These are phyloP conservation scores for Arenaria interpres DNA, from an alignment of 2,113 vertebrate genomes.

Conservation along the genomic window DNA sequence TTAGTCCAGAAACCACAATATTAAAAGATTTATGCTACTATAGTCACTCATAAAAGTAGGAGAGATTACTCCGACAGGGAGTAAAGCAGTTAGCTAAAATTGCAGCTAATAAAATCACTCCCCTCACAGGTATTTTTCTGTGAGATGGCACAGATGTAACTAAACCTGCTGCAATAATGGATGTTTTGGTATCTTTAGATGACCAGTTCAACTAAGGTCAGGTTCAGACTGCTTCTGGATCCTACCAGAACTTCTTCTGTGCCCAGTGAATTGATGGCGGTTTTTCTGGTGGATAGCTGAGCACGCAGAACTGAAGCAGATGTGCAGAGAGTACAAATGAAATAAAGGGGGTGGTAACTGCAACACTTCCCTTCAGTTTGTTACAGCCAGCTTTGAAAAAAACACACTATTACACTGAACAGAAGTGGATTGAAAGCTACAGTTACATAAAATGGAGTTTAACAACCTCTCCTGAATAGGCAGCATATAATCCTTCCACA, in stretches of 20 bases:
- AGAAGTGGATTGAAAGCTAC: not conserved
- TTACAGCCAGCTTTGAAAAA: not conserved
- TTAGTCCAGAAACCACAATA: not conserved
- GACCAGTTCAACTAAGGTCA: not conserved
- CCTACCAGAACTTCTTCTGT: not conserved
- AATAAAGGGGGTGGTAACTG: not conserved
- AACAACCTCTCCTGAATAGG: not conserved
- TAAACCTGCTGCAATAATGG: not conserved
- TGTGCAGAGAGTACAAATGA: not conserved
- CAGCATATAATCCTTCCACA: not conserved
- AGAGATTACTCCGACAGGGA: not conserved
- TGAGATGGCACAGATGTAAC: not conserved
- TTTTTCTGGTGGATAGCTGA: not conserved
- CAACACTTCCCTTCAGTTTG: not conserved
- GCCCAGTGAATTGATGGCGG: not conserved
- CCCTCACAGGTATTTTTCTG: not conserved
- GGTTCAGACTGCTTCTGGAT: not conserved
- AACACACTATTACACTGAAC: not conserved
- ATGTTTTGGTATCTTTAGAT: not conserved
- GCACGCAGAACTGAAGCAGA: not conserved
- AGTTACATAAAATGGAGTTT: not conserved
- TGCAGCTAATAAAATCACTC: not conserved
- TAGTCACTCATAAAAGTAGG: not conserved
- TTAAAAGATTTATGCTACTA: not conserved
- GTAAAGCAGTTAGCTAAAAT: not conserved